These are phyloP conservation scores for Siniperca knerii DNA, from an alignment of 2,113 vertebrate species.

Conservation along the genomic window DNA sequence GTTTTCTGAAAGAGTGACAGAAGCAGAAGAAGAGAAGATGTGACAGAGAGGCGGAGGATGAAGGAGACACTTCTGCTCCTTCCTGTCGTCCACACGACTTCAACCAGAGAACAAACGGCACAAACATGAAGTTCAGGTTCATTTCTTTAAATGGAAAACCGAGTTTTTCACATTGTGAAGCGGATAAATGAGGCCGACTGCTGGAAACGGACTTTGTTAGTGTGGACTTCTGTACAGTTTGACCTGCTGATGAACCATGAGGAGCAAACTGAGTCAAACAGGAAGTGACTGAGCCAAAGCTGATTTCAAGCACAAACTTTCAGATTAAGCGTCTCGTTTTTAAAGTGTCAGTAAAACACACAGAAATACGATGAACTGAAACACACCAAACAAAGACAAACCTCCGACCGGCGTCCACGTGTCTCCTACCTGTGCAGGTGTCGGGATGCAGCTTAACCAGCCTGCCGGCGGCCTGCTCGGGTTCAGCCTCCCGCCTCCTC, in stretches of 20 bases:
- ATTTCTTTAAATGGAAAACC: too few species aligned
- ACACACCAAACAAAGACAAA: not conserved
- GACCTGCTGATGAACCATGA: not conserved
- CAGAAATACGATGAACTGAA: constrained; percentile 2
- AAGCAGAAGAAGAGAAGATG: constrained; percentile 32
- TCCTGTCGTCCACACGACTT: constrained; percentile 28
- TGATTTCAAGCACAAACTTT: not conserved
- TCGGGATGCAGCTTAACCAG: constrained; percentile 80
- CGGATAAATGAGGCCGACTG: not conserved
- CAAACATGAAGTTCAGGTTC: too few species aligned
- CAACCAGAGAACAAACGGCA: not conserved
- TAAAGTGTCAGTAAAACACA: not conserved
- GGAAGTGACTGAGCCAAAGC: not conserved
- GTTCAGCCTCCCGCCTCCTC: constrained; percentile 44
- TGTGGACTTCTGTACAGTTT: not conserved
- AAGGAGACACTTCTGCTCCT: constrained; percentile 11
- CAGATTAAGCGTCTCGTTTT: not conserved
- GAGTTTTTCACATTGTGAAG: too few species aligned
- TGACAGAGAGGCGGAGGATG: constrained; percentile 42
- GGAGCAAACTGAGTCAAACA: not conserved
- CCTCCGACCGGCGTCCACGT: constrained; percentile 19
- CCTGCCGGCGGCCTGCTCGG: constrained; percentile 70
- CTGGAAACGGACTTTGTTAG: not conserved
- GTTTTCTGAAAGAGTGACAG: constrained; percentile 1
- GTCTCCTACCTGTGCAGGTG: constrained; percentile 18